Evolutionary conservation across 2,797 vertebrate species (phyloP).

Genomic region (Poliocrania exsul): DNA sequence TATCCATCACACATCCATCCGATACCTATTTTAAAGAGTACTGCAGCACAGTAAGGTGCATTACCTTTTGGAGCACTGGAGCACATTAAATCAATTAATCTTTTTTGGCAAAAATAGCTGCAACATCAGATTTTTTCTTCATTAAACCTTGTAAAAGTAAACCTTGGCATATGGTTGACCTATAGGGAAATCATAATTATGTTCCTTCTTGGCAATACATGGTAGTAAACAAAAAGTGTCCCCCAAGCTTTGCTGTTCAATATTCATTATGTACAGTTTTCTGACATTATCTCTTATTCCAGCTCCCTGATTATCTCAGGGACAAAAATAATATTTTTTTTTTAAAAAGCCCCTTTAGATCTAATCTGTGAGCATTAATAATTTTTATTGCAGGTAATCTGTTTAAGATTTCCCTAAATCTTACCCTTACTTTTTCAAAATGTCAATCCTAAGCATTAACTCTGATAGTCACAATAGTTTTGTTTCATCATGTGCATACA

Average conservation of each 20-base stretch:
- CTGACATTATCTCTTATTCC: not conserved
- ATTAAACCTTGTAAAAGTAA: slow-evolving; percentile 6
- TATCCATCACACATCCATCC: not conserved
- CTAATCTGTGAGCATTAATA: not conserved
- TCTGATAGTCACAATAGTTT: not conserved
- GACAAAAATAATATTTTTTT: not conserved
- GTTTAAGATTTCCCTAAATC: not conserved
- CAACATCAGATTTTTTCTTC: slow-evolving; percentile 18
- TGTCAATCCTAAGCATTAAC: not conserved
- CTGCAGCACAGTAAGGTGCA: not conserved
- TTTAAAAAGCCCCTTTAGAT: not conserved
- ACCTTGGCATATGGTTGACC: not conserved
- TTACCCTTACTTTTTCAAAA: not conserved
- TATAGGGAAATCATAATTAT: not conserved
- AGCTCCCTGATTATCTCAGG: not conserved
- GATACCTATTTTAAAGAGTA: not conserved
- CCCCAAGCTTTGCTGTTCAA: not conserved
- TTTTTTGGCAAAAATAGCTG: slow-evolving; percentile 1
- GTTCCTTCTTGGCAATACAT: not conserved
- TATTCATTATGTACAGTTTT: not conserved
- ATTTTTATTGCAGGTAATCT: not conserved
- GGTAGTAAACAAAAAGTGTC: not conserved
- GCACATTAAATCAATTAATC: not conserved
- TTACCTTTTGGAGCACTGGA: not conserved
- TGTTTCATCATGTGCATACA: not conserved